Conservation (phyloP, 2,888 invertebrate species). For the Schizotus pectinicornis region DNA sequence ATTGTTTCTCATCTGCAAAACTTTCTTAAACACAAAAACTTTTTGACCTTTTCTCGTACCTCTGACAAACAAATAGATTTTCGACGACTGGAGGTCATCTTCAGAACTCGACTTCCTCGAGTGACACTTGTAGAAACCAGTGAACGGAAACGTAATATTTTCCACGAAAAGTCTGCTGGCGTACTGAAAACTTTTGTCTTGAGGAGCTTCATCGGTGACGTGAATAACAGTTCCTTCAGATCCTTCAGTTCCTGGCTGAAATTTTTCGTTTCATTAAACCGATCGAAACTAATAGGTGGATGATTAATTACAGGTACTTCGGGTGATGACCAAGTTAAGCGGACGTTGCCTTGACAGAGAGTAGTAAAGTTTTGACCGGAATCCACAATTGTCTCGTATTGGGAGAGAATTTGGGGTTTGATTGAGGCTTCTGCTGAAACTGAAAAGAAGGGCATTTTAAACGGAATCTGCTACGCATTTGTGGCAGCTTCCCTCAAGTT, state of each 20-base stretch:
- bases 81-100: conserved; percentile 52
- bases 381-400: conserved; percentile 19
- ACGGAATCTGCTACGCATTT: neutral
- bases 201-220: conserved; percentile 40
- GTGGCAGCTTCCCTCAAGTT: neutral
- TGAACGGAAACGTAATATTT: conserved; percentile 51
- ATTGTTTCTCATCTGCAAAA: conserved; percentile 58
- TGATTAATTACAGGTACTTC: conserved; percentile 12
- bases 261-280: neutral
- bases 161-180: conserved; percentile 58
- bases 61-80: conserved; percentile 64
- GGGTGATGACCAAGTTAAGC: conserved; percentile 55
- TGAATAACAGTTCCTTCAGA: conserved; percentile 25
- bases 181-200: conserved; percentile 45
- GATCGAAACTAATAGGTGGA: neutral
- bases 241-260: conserved; percentile 30
- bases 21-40: neutral
- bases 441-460: neutral
- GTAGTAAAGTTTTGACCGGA: conserved; percentile 52
- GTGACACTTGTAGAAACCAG: conserved; percentile 56
- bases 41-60: conserved; percentile 52
- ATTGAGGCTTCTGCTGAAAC: neutral
- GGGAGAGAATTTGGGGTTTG: conserved; percentile 15
- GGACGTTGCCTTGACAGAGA: conserved; percentile 58
- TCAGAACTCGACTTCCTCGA: conserved; percentile 52